Conservation (phyloP, 2,888 invertebrate species). For the Alloscopus bannaensis region DNA sequence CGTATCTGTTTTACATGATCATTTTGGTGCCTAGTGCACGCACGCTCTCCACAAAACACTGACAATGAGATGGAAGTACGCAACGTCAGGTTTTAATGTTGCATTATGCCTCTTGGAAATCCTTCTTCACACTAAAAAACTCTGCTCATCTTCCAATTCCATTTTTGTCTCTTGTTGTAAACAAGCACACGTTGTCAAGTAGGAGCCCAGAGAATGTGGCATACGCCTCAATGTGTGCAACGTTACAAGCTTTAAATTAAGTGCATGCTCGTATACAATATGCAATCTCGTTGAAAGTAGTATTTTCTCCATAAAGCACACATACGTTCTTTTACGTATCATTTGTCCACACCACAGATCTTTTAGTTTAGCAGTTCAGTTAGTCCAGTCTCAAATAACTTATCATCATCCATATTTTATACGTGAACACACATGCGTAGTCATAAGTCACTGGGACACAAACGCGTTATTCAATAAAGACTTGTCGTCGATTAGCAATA, state of each 20-base stretch:
- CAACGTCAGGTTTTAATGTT: not conserved
- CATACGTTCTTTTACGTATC: not conserved
- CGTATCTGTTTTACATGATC: no score
- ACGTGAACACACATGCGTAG: conserved; percentile 16
- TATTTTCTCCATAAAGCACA: conserved; percentile 15
- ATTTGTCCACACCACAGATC: not conserved
- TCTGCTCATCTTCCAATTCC: conserved; percentile 24
- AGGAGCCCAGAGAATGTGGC: not conserved
- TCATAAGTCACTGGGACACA: not conserved
- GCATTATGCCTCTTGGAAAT: not conserved
- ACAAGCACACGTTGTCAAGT: conserved; percentile 21
- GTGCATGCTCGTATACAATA: not conserved
- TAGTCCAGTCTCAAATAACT: conserved; percentile 37
- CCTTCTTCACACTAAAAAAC: conserved; percentile 10
- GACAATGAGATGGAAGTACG: no score
- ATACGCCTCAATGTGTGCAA: no score
- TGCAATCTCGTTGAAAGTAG: not conserved
- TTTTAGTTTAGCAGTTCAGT: conserved; percentile 37
- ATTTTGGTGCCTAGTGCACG: no score
- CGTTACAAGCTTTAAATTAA: no score
- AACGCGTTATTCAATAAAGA: conserved; percentile 4
- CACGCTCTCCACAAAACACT: no score
- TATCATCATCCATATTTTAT: conserved; percentile 34
- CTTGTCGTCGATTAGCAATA: no score
- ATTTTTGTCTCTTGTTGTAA: conserved; percentile 37